Percentiles rank a stretch among this genome's conserved stretches.
phyloP scores from a whole-genome alignment of 2,888 invertebrate species.

The Nemotelus nigrinus region DNA sequence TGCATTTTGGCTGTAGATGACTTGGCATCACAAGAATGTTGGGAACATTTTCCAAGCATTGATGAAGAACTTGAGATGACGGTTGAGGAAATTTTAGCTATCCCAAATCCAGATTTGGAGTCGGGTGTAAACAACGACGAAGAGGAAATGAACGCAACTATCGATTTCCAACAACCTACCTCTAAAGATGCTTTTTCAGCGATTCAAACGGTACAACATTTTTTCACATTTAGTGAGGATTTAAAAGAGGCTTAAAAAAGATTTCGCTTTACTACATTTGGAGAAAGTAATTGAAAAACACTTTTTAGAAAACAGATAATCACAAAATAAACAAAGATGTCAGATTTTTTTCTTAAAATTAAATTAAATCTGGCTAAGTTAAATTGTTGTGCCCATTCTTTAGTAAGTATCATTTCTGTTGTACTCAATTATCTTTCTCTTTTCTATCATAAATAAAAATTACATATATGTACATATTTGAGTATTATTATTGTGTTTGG shows the following conservation, averaged over 20 bases:
- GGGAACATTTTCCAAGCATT: conserved; percentile 18
- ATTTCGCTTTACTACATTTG: too few relatives aligned
- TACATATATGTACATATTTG: too few relatives aligned
- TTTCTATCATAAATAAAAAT: too few relatives aligned
- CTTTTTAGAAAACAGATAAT: not conserved
- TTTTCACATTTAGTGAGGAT: too few relatives aligned
- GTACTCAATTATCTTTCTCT: too few relatives aligned
- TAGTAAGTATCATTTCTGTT: too few relatives aligned
- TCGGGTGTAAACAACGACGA: conserved; percentile 14
- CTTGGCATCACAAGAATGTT: conserved; percentile 15
- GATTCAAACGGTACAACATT: not conserved
- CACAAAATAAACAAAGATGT: too few relatives aligned
- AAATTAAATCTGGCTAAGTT: too few relatives aligned
- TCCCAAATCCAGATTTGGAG: conserved; percentile 18
- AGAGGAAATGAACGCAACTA: conserved; percentile 17
- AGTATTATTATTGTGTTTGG: too few relatives aligned
- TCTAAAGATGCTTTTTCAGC: conserved; percentile 10
- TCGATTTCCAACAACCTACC: conserved; percentile 12
- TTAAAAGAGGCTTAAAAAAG: too few relatives aligned
- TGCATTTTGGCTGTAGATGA: conserved; percentile 18
- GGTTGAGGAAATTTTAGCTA: conserved; percentile 5
- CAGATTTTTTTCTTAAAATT: too few relatives aligned
- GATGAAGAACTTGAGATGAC: conserved; percentile 15
- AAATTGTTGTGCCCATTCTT: too few relatives aligned
- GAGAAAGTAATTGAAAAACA: not conserved